phyloP scores from a whole-genome alignment of 2,113 vertebrate species.

The Regulus satrapa region DNA sequence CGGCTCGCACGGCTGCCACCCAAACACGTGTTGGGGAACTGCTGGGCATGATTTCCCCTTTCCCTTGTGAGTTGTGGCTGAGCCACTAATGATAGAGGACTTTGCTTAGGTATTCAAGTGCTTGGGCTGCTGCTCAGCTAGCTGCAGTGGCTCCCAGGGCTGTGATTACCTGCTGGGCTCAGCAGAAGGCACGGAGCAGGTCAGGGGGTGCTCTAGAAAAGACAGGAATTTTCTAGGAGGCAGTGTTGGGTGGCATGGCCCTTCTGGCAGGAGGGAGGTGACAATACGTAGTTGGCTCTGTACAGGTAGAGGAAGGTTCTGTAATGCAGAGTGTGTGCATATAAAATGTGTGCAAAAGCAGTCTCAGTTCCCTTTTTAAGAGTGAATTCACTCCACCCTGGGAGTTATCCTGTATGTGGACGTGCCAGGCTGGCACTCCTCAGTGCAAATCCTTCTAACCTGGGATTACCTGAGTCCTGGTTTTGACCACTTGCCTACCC shows the following conservation, averaged over 20 bases:
- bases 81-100: not conserved
- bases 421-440: not conserved
- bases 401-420: not conserved
- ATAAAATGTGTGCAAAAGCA: not conserved
- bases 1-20: rapidly evolving
- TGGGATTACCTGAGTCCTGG: not conserved
- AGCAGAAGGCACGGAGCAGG: not conserved
- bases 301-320: not conserved
- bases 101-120: not conserved
- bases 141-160: not conserved
- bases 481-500: not conserved
- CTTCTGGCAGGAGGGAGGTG: not conserved
- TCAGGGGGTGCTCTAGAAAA: not conserved
- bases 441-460: not conserved
- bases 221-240: not conserved
- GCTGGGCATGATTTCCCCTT: not conserved
- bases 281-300: not conserved
- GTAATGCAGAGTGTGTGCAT: rapidly evolving
- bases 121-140: not conserved
- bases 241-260: rapidly evolving
- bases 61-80: not conserved
- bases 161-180: not conserved
- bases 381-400: not conserved
- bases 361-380: not conserved
- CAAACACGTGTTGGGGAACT: not conserved